Conservation (phyloP, 2,888 invertebrate species). For the Rhagonycha lutea region DNA sequence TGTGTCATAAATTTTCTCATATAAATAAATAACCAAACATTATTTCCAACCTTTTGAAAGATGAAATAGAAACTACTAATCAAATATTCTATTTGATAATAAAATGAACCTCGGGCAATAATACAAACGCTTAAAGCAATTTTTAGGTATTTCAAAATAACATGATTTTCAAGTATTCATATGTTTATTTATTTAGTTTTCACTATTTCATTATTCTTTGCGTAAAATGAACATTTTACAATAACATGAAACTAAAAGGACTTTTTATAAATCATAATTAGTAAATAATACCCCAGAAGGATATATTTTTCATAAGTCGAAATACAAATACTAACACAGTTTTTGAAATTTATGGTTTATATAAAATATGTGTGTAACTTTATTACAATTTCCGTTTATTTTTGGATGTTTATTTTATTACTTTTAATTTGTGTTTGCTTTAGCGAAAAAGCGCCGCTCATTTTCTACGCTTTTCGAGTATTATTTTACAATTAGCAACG, state of each 20-base stretch:
- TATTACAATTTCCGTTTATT: not conserved
- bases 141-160: not conserved
- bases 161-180: not conserved
- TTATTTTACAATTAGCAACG: not conserved
- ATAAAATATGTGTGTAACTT: not conserved
- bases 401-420: not conserved
- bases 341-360: not conserved
- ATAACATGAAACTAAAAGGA: not conserved
- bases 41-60: not conserved
- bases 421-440: not conserved
- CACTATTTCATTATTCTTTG: not conserved
- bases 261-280: not conserved
- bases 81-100: not conserved
- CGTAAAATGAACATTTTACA: not conserved
- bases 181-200: not conserved
- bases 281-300: not conserved
- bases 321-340: not conserved
- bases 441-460: not conserved
- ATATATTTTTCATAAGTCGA: not conserved
- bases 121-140: not conserved
- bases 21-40: not conserved
- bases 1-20: not conserved
- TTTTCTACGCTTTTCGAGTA: not conserved
- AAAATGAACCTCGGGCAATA: not conserved
- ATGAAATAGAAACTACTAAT: not conserved